phyloP scores from a whole-genome alignment of 1,140 invertebrate genomes.

The Lucilia sericata region DNA sequence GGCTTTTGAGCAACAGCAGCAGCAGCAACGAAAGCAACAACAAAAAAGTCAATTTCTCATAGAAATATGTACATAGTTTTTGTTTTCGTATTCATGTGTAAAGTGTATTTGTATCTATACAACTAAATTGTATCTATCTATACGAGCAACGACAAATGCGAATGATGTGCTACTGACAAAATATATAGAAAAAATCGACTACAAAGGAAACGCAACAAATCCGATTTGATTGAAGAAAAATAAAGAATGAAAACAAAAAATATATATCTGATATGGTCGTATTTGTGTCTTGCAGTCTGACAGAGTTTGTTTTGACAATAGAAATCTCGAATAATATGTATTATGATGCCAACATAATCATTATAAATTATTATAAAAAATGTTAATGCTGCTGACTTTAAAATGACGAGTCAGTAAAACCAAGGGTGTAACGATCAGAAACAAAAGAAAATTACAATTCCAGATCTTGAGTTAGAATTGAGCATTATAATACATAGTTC shows the following conservation, averaged over 20 bases:
- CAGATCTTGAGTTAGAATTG: too few relatives aligned
- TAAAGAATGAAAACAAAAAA: slow-evolving; percentile 17
- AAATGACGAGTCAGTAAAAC: background rate
- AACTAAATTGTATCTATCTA: background rate
- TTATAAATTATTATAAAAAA: slow-evolving; percentile 24
- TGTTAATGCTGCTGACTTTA: background rate
- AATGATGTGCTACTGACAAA: slow-evolving; percentile 32
- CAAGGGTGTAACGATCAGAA: background rate
- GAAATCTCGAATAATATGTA: slow-evolving; percentile 25
- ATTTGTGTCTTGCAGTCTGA: slow-evolving; percentile 13
- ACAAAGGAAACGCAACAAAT: slow-evolving; percentile 25
- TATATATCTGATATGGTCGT: background rate
- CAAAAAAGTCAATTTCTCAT: slow-evolving; percentile 68
- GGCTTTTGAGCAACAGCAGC: slow-evolving; percentile 17
- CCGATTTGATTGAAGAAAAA: slow-evolving; percentile 35
- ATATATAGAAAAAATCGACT: background rate
- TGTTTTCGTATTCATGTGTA: slow-evolving; percentile 47
- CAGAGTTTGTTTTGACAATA: slow-evolving; percentile 41
- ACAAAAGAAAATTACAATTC: too few relatives aligned
- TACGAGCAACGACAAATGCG: slow-evolving; percentile 17
- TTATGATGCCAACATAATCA: slow-evolving; percentile 40
- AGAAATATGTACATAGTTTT: slow-evolving; percentile 54
- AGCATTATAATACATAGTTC: too few relatives aligned
- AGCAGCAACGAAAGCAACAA: slow-evolving; percentile 54
- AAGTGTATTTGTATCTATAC: slow-evolving; percentile 47